phyloP scores from a whole-genome alignment of 2,888 invertebrate genomes.

The Sclerodermus sp. region DNA sequence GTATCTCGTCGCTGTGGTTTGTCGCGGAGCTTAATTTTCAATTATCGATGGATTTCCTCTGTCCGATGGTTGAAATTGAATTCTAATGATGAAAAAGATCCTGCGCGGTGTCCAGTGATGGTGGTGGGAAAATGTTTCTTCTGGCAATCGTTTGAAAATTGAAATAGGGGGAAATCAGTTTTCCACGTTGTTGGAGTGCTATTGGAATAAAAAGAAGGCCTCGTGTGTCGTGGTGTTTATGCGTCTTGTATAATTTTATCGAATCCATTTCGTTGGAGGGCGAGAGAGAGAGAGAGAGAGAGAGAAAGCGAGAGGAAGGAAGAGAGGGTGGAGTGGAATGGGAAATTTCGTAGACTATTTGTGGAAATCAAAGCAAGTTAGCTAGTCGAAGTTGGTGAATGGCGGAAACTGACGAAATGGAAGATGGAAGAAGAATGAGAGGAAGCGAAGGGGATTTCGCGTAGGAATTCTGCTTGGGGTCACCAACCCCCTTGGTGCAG shows the following conservation, averaged over 20 bases:
- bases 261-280: too few relatives aligned
- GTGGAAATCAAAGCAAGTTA: too few relatives aligned
- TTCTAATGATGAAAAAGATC: constrained; percentile 3
- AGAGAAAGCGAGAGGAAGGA: too few relatives aligned
- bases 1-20: not conserved
- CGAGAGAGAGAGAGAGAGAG: too few relatives aligned
- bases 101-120: too few relatives aligned
- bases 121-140: too few relatives aligned
- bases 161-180: not conserved
- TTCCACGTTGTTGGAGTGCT: not conserved
- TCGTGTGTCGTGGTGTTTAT: too few relatives aligned
- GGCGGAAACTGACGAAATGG: not conserved
- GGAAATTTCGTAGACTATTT: too few relatives aligned
- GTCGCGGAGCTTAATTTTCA: constrained; percentile 31
- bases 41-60: constrained; percentile 26
- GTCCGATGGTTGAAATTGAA: constrained; percentile 5
- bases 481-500: not conserved
- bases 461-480: not conserved
- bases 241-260: too few relatives aligned
- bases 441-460: not conserved
- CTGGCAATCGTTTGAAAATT: too few relatives aligned
- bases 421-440: constrained; percentile 2
- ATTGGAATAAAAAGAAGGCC: not conserved
- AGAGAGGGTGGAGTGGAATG: too few relatives aligned
- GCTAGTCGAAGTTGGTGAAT: not conserved